Evolutionary conservation across 2,888 invertebrate genomes (phyloP), one percentile per base, ranked within the genome.

Genomic region (Cenopis cana): DNA sequence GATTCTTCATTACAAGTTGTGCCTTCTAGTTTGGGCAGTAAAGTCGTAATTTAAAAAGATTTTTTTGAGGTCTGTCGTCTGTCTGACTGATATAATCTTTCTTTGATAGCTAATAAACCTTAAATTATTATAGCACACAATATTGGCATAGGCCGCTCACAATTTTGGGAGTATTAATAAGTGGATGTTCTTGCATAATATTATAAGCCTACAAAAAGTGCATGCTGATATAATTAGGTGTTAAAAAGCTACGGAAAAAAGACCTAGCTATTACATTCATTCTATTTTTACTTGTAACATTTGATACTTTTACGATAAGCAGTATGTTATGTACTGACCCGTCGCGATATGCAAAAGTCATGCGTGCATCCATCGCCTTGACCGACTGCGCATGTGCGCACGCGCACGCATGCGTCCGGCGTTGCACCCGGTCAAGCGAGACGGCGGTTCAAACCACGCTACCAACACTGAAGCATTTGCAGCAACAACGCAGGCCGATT

Each of bases 321-420:
- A 46, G 46, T 46, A 46, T n/a, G 46, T 8, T 8, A n/a, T 46
- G 46, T 46, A n/a, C 46, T 8, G n/a, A 46, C n/a, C 5, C 41
- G 41, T 46, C 41, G n/a, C n/a, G 41, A n/a, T 46, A 46, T 9
- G 29, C 14, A 24, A 8, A 20, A 20, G 64, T 67, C 36, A 56
- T 29, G 64, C 69, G 52, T 64, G 69, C 69, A 41, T 56, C 55
- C 18, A 54, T 52, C 41, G 69, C 69, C 69, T 69, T 69, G 69
- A 69, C 69, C 69, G 69, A 64, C 38, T 59, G 69, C 57, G 38
- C 8, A 33, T 33, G 33, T 33, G 33, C 33, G 33, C 24, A 24
- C 24, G n/a, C n/a, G n/a, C 24, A 4, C 24, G 24, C 33, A 33
- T 33, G 33, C 69, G 57, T 69, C 69, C 69, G 64, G 69, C 62